These are phyloP conservation scores for Drosophila arawakana DNA, from an alignment of 1,140 invertebrate species.

Conservation along the genomic window DNA sequence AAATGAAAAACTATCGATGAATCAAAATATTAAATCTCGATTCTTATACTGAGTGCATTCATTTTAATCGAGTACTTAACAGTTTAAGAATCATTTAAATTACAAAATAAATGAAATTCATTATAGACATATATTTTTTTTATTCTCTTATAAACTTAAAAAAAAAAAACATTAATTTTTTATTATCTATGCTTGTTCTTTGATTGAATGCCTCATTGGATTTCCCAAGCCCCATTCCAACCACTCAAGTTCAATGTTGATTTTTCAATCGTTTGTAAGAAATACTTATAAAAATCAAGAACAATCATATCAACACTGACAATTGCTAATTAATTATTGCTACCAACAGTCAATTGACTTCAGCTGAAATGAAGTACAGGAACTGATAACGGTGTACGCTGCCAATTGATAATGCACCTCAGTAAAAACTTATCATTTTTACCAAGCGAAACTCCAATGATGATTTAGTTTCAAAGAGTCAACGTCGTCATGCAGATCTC, in stretches of 20 bases:
- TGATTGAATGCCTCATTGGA: not conserved
- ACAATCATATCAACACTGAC: conserved; percentile 23
- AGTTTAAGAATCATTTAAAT: not conserved
- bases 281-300: conserved; percentile 10
- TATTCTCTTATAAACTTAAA: not conserved
- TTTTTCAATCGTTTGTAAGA: conserved; percentile 2
- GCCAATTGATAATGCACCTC: conserved; percentile 42
- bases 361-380: conserved; percentile 37
- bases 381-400: conserved; percentile 35
- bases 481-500: conserved; percentile 28
- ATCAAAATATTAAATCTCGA: not conserved
- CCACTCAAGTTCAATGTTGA: conserved; percentile 32
- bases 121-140: no score
- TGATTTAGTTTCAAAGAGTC: conserved; percentile 40
- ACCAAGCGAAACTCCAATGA: conserved; percentile 24
- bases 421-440: conserved; percentile 15
- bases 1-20: conserved; percentile 16
- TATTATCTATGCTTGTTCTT: not conserved
- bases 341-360: conserved; percentile 20
- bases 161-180: not conserved
- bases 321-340: conserved; percentile 50
- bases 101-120: not conserved
- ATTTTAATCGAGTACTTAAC: not conserved
- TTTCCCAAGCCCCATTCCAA: conserved; percentile 4
- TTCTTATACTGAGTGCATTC: not conserved